Conservation (phyloP, 1,140 invertebrate genomes). For the Hypothenemus hampei region DNA sequence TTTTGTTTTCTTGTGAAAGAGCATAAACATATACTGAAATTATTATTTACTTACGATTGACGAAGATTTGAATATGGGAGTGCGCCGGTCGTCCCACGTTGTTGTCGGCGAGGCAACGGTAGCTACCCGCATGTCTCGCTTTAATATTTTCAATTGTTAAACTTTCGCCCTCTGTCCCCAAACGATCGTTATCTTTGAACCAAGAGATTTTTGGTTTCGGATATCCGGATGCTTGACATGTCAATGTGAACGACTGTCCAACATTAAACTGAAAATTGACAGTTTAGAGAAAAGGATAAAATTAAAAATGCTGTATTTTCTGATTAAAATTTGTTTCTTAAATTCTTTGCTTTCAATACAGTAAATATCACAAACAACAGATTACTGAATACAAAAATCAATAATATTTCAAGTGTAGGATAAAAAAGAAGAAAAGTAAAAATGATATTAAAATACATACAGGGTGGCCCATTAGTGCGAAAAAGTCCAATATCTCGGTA, state of each 20-base stretch:
- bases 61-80: constrained; percentile 29
- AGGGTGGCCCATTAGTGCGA: no score
- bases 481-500: no score
- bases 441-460: no score
- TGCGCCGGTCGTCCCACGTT: constrained; percentile 33
- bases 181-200: constrained; percentile 30
- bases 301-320: no score
- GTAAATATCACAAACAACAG: no score
- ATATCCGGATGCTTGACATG: constrained; percentile 32
- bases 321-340: no score
- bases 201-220: constrained; percentile 36
- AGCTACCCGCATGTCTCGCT: constrained; percentile 30
- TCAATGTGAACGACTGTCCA: constrained; percentile 32
- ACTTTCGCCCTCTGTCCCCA: constrained; percentile 33
- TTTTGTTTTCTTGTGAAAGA: neutral
- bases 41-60: constrained; percentile 31
- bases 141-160: constrained; percentile 32
- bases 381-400: no score
- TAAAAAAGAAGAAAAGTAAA: no score
- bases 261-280: constrained; percentile 27
- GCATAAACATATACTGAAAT: neutral
- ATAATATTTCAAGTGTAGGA: no score
- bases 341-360: no score
- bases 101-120: constrained; percentile 39
- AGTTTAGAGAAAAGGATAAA: no score